These are phyloP conservation scores for Euleptes europaea DNA, from an alignment of 2,113 vertebrate genomes.

Conservation along the genomic window DNA sequence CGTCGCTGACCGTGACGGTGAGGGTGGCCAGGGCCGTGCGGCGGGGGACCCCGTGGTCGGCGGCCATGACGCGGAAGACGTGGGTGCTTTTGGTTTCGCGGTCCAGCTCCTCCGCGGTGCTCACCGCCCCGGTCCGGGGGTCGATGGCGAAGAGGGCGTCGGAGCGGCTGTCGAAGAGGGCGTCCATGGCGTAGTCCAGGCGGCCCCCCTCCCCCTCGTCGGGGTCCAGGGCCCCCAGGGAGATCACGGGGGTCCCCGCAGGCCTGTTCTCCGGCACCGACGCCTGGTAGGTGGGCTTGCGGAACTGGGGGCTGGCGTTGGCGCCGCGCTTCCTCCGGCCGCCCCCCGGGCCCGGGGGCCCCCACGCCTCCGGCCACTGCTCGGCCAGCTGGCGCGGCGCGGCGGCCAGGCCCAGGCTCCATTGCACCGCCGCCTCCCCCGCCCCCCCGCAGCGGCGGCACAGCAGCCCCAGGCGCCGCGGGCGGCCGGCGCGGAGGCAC, in stretches of 20 bases:
- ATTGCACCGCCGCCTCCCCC: conserved; percentile 46
- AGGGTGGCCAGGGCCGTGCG: conserved; percentile 92
- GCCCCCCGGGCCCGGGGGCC: conserved; percentile 55
- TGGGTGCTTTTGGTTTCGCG: conserved; percentile 93
- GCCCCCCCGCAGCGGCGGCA: conserved; percentile 58
- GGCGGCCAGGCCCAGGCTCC: conserved; percentile 73
- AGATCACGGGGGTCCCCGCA: conserved; percentile 81
- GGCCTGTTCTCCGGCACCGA: conserved; percentile 88
- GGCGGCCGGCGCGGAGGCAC: conserved; percentile 70
- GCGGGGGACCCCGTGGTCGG: conserved; percentile 82
- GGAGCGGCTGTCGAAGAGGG: conserved; percentile 94
- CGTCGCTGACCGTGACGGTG: conserved; percentile 86
- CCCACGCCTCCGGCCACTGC: conserved; percentile 47
- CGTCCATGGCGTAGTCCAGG: conserved; percentile 88
- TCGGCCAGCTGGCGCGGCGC: conserved; percentile 60
- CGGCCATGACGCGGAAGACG: conserved; percentile 87
- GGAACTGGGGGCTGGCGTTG: conserved; percentile 90
- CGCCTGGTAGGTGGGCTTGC: conserved; percentile 93
- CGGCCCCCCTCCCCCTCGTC: conserved; percentile 88
- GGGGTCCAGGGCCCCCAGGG: conserved; percentile 82
- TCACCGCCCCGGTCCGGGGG: conserved; percentile 74
- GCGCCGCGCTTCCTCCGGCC: conserved; percentile 77
- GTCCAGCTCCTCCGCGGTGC: conserved; percentile 86
- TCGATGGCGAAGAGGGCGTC: conserved; percentile 83
- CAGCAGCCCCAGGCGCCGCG: conserved; percentile 65